Base-by-base conservation (phyloP, 1,140 invertebrate genomes). In the Hycleus phaleratus region DNA sequence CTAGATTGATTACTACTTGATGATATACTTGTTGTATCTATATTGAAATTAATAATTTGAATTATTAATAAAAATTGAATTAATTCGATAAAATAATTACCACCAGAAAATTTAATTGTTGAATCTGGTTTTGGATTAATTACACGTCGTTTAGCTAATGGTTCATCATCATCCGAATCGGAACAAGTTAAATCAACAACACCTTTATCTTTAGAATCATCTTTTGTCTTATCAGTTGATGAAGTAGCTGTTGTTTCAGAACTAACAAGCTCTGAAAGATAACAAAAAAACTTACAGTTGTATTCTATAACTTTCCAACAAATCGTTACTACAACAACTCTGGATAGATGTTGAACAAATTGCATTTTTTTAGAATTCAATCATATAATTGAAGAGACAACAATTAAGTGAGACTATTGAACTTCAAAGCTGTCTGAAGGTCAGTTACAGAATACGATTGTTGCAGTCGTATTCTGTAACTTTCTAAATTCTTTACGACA, bases 111-210 rank as follows among this genome's bases (percentile, higher is more conserved):
- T 56, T 70, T 71, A 42, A 66, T 73, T 5, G 71, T 73, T 8
- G 71, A 71, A 63, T 73, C 72, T 40, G 72, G 70, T 64, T 73
- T 74, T n/a, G 68, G 68, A 56, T 63, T 67, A 5, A 68, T 26
- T 6, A 66, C 65, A 32, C 68, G 51, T 11, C 68, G 59, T 61
- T 73, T 73, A 10, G 71, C 71, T 47, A 72, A 59, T 9, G 71
- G 71, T 46, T 71, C 68, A 39, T 74, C 72, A 55, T 74, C 72
- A 26, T 74, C 72, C 2, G 70, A 72, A 59, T 73, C 71, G 11
- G 71, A 73, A 9, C 70, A 49, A 6, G 72, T 74, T 7, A 74
- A 57, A 62, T 74, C 72, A 4, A 74, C 72, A 24, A 73, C 64
- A 42, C 66, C 63, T 44, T 66, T 67, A 47, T 70, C 67, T 47